phyloP scores from a whole-genome alignment of 1,140 invertebrate species.

The Neocloeon triangulifer region DNA sequence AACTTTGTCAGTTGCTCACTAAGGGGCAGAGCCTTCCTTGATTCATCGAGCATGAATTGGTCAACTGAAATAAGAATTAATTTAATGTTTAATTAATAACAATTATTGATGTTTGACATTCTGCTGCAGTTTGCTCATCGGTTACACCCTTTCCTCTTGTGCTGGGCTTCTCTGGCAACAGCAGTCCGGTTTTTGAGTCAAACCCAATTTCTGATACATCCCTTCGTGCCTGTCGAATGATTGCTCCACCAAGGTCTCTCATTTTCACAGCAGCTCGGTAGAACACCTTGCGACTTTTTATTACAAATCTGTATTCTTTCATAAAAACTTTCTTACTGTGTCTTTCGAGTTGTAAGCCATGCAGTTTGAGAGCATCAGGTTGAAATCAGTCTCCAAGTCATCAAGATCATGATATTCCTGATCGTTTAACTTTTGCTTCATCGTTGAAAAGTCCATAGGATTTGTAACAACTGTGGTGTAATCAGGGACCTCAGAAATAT shows the following conservation, averaged over 20 bases:
- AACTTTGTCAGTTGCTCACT: conserved; percentile 27
- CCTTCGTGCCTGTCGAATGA: conserved; percentile 53
- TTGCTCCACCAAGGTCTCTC: conserved; percentile 50
- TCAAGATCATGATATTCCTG: conserved; percentile 56
- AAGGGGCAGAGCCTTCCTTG: too few relatives aligned
- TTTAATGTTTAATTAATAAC: too few relatives aligned
- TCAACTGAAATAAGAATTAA: background rate
- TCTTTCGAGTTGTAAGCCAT: conserved; percentile 86
- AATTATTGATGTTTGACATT: conserved; percentile 13
- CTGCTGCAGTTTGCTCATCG: conserved; percentile 14
- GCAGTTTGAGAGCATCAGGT: conserved; percentile 87
- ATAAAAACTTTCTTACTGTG: conserved; percentile 35
- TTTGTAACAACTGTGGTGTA: conserved; percentile 78
- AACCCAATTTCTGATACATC: conserved; percentile 44
- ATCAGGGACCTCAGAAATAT: conserved; percentile 60
- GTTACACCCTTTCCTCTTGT: conserved; percentile 10
- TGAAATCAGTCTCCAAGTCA: conserved; percentile 71
- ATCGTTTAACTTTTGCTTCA: conserved; percentile 54
- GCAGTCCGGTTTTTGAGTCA: conserved; percentile 22
- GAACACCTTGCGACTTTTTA: conserved; percentile 18
- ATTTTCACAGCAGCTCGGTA: conserved; percentile 66
- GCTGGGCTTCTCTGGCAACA: conserved; percentile 11
- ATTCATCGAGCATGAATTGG: too few relatives aligned
- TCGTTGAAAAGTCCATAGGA: conserved; percentile 92
- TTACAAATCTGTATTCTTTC: background rate